Base-by-base conservation (phyloP, 2,797 vertebrate genomes). In the Rhynchotus rufescens region DNA sequence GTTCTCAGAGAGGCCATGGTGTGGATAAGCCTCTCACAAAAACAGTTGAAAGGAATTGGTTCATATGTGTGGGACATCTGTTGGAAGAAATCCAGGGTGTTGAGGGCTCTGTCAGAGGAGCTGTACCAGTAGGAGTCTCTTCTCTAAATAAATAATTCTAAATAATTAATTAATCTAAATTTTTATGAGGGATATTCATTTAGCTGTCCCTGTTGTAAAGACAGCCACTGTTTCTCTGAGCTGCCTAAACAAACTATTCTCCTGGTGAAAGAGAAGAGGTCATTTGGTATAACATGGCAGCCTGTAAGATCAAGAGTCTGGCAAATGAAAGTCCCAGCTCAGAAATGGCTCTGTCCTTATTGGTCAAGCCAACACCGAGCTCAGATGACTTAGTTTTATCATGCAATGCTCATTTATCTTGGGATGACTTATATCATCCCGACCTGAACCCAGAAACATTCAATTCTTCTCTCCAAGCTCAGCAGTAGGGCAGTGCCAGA, bases 51-150 rank as follows among this genome's bases (percentile, higher is more conserved):
- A 81, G 10, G 9, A 69, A 10, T 76, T 86, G 32, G 5, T 49
- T 36, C 20, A 3, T 23, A 23, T 0, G 1, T 0, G 1, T 25
- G 45, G 19, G 28, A 10, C 47, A 51, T 36, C 23, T 72, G 5
- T 10, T 59, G 66, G 30, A 32, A 78, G 71, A 78, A 91, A 72
- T 28, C 7, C 6, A 15, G 49, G 68, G 25, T 20, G 12, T 71
- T 79, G 36, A 34, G 11, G 2, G 2, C 3, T 51, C 49, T 80
- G 6, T 64, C 56, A 64, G 38, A 93, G 15, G 10, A 76, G 4
- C 2, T 76, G 16, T 19, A 25, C 3, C 12, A 6, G 16, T 23
- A 67, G 17, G 6, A 67, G 9, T n/a, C 5, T 49, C 17, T 84
- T 52, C 69, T 56, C 77, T 52, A 68, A 65, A 57, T 30, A 74